phyloP scores from a whole-genome alignment of 2,888 invertebrate species.

The Agonum fuliginosum region DNA sequence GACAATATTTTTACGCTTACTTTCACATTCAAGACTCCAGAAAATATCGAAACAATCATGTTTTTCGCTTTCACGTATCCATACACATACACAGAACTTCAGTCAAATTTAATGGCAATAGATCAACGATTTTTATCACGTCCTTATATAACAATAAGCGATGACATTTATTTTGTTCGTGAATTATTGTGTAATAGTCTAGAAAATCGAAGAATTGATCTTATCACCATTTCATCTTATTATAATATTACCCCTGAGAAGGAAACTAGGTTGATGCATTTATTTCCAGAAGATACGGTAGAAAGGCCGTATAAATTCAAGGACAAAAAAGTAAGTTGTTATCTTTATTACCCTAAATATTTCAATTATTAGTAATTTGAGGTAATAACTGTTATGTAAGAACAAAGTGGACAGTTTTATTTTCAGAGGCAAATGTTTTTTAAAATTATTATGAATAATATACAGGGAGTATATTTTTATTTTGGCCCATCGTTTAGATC shows the following conservation, averaged over 20 bases:
- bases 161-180: conserved; percentile 89
- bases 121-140: conserved; percentile 78
- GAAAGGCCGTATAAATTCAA: conserved; percentile 84
- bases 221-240: conserved; percentile 88
- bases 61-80: conserved; percentile 96
- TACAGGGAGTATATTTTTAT: too few relatives aligned
- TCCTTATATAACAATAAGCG: conserved; percentile 71
- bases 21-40: conserved; percentile 83
- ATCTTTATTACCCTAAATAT: conserved; percentile 25
- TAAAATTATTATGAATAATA: too few relatives aligned
- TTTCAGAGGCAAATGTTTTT: too few relatives aligned
- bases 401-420: too few relatives aligned
- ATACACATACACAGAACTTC: conserved; percentile 88
- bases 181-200: conserved; percentile 87
- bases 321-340: conserved; percentile 81
- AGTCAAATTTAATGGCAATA: conserved; percentile 81
- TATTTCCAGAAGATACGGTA: conserved; percentile 82
- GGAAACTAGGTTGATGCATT: conserved; percentile 82
- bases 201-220: conserved; percentile 85
- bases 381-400: too few relatives aligned
- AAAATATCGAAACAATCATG: conserved; percentile 82
- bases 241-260: conserved; percentile 83
- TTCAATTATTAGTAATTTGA: too few relatives aligned
- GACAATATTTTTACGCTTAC: conserved; percentile 84
- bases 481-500: too few relatives aligned